Percentiles rank a stretch among this genome's conserved stretches.
phyloP scores from a whole-genome alignment of 1,140 invertebrate genomes.

The Nymphalis io region DNA sequence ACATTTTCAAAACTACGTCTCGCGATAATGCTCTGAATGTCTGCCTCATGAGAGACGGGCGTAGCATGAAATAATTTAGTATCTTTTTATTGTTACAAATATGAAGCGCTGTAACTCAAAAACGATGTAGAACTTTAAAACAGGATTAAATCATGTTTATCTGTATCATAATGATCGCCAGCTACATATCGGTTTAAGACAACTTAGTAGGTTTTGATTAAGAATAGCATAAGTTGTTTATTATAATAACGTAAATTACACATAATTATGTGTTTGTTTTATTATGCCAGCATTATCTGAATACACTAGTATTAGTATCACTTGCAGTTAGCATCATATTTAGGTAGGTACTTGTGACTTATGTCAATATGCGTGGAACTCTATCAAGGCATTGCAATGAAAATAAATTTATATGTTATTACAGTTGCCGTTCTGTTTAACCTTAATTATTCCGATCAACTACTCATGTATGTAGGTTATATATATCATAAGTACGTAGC shows the following conservation, averaged over 20 bases:
- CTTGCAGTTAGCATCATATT: background rate
- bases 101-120: no score
- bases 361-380: background rate
- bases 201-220: no score
- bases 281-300: slow-evolving; percentile 3
- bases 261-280: background rate
- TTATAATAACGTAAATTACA: background rate
- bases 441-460: background rate
- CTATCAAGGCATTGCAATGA: slow-evolving; percentile 2
- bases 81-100: no score
- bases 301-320: background rate
- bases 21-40: no score
- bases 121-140: no score
- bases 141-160: no score
- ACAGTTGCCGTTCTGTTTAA: background rate
- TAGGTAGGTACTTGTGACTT: background rate
- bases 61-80: no score
- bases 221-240: no score
- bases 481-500: background rate
- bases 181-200: no score
- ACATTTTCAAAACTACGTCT: no score
- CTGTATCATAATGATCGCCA: no score
- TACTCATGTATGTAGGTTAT: background rate
- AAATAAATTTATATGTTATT: background rate
- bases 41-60: no score